A percentile compares a stretch with the other conserved stretches of the same genome.
Conservation (phyloP, 2,888 invertebrate species). For the Oxycera nigricornis region DNA sequence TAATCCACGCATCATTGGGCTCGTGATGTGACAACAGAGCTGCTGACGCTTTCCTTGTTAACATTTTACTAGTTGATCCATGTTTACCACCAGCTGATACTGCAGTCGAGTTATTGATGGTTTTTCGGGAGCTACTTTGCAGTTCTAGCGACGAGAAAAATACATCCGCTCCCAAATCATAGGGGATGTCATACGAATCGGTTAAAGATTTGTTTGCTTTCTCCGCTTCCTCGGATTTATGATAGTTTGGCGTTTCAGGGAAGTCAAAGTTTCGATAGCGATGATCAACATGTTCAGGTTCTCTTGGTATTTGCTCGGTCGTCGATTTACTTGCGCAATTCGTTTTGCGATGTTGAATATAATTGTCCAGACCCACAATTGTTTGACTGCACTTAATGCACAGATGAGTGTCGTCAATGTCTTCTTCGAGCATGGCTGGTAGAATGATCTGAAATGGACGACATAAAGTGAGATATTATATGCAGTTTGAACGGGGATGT, state of each 20-base stretch:
- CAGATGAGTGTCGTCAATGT: slow-evolving; percentile 84
- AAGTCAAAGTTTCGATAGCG: slow-evolving; percentile 55
- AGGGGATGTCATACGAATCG: slow-evolving; percentile 63
- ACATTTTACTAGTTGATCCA: slow-evolving; percentile 62
- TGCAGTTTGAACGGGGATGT: too few species aligned
- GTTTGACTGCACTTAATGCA: slow-evolving; percentile 88
- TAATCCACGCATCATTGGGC: slow-evolving; percentile 54
- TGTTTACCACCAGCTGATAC: slow-evolving; percentile 45
- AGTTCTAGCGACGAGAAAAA: slow-evolving; percentile 86
- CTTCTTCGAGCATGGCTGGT: slow-evolving; percentile 62
- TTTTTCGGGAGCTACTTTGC: slow-evolving; percentile 72
- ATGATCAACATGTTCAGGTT: slow-evolving; percentile 51
- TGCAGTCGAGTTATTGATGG: slow-evolving; percentile 42
- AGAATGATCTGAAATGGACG: too few species aligned
- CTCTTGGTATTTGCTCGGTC: slow-evolving; percentile 51
- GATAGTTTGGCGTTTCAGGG: slow-evolving; percentile 50
- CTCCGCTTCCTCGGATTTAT: slow-evolving; percentile 51
- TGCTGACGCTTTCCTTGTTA: slow-evolving; percentile 61
- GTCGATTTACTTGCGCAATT: slow-evolving; percentile 65
- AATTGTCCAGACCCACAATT: slow-evolving; percentile 84
- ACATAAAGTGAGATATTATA: too few species aligned
- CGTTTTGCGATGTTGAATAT: slow-evolving; percentile 81
- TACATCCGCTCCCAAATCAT: slow-evolving; percentile 78
- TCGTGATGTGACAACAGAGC: slow-evolving; percentile 56
- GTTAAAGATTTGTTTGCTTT: slow-evolving; percentile 56